phyloP scores from a whole-genome alignment of 2,113 vertebrate species.

The Nycticebus coucang region DNA sequence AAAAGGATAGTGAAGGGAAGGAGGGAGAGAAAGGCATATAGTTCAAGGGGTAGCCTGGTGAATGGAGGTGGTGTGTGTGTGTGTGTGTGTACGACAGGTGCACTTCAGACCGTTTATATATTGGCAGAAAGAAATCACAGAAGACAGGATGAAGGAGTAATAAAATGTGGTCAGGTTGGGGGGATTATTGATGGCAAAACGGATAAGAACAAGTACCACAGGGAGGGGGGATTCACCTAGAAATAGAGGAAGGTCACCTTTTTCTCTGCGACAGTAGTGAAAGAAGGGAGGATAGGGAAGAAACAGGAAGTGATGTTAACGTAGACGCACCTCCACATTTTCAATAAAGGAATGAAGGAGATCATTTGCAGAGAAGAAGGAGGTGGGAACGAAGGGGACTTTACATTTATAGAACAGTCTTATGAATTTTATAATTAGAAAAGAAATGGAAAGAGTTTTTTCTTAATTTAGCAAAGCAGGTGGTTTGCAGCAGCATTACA shows the following conservation, averaged over 20 bases:
- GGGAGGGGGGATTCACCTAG: neutral
- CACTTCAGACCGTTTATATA: neutral
- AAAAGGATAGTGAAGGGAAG: neutral
- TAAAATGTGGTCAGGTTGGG: neutral
- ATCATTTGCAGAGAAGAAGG: neutral
- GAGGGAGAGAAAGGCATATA: neutral
- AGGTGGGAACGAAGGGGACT: neutral
- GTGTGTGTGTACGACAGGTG: neutral
- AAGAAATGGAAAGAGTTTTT: neutral
- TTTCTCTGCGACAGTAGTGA: neutral
- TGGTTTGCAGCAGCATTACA: neutral
- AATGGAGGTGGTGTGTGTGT: neutral
- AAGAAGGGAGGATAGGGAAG: neutral
- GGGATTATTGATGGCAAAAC: neutral
- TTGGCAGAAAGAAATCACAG: constrained; percentile 21
- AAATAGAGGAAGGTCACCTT: neutral
- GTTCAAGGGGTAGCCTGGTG: neutral
- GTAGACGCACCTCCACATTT: neutral
- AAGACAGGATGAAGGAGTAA: neutral
- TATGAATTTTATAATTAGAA: constrained; percentile 43
- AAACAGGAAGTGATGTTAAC: neutral
- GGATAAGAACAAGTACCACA: neutral
- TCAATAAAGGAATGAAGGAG: neutral
- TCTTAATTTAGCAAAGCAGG: constrained; percentile 40
- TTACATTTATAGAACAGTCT: neutral